A percentile compares a stretch with the other conserved stretches of the same genome.
These are phyloP conservation scores for Ryuthela nishihirai DNA, from an alignment of 2,888 invertebrate species.

Conservation along the genomic window DNA sequence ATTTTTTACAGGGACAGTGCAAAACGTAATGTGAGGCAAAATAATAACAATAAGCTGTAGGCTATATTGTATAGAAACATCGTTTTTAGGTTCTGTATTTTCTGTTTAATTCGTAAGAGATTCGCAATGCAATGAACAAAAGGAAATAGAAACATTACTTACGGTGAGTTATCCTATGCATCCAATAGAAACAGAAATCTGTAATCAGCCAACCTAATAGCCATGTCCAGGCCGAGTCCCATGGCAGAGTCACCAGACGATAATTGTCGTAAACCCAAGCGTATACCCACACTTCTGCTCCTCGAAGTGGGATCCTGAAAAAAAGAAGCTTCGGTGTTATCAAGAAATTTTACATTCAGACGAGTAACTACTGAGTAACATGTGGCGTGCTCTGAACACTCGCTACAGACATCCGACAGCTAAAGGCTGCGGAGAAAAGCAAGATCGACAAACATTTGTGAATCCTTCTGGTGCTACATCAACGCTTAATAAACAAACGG, in stretches of 20 bases:
- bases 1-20: too few species aligned
- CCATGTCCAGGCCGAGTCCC: constrained; percentile 50
- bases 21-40: too few species aligned
- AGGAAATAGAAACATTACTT: constrained; percentile 48
- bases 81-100: too few species aligned
- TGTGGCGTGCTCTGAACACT: too few species aligned
- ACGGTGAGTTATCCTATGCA: constrained; percentile 47
- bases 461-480: too few species aligned
- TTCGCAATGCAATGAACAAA: constrained; percentile 59
- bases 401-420: too few species aligned
- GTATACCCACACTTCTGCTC: constrained; percentile 28
- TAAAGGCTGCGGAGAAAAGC: too few species aligned
- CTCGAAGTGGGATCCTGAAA: constrained; percentile 27
- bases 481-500: too few species aligned
- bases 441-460: too few species aligned
- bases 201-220: constrained; percentile 51
- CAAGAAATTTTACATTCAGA: background rate
- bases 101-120: background rate
- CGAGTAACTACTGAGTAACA: too few species aligned
- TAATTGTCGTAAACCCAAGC: constrained; percentile 64
- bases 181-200: constrained; percentile 44
- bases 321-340: background rate
- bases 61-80: too few species aligned
- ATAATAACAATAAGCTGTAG: too few species aligned
- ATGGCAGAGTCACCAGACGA: constrained; percentile 55